Evolutionary conservation across 1,140 invertebrate species (phyloP).

Genomic region (Euborellia annulipes): DNA sequence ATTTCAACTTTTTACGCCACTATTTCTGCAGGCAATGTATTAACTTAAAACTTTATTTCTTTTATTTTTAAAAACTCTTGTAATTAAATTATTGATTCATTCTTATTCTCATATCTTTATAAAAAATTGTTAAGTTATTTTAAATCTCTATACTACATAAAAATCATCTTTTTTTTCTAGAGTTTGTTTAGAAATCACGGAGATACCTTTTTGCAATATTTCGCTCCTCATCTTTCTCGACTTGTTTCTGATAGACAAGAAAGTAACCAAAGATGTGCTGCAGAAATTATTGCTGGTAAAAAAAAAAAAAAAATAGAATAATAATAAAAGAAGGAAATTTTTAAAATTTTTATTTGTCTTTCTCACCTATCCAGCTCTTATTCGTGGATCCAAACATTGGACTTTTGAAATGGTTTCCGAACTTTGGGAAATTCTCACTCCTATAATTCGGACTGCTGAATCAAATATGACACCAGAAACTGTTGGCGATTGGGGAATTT

Average conservation of each 20-base stretch:
- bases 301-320: not conserved
- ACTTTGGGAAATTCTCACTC: slow-evolving; percentile 39
- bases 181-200: slow-evolving; percentile 67
- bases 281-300: slow-evolving; percentile 55
- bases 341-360: not conserved
- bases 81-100: too few relatives aligned
- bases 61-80: too few relatives aligned
- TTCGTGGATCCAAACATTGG: slow-evolving; percentile 74
- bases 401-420: slow-evolving; percentile 41
- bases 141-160: too few relatives aligned
- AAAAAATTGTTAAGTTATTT: too few relatives aligned
- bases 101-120: too few relatives aligned
- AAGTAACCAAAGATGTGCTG: slow-evolving; percentile 63
- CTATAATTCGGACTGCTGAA: slow-evolving; percentile 40
- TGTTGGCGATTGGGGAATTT: slow-evolving; percentile 58
- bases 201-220: slow-evolving; percentile 38
- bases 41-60: too few relatives aligned
- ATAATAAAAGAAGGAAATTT: not conserved
- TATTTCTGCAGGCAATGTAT: too few relatives aligned
- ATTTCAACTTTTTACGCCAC: too few relatives aligned
- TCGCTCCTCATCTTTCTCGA: slow-evolving; percentile 45
- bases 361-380: slow-evolving; percentile 32
- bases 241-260: slow-evolving; percentile 55
- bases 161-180: slow-evolving; percentile 35
- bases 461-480: slow-evolving; percentile 48